Evolutionary conservation across 2,113 vertebrate genomes (phyloP).

Genomic region (Pterocles gutturalis): DNA sequence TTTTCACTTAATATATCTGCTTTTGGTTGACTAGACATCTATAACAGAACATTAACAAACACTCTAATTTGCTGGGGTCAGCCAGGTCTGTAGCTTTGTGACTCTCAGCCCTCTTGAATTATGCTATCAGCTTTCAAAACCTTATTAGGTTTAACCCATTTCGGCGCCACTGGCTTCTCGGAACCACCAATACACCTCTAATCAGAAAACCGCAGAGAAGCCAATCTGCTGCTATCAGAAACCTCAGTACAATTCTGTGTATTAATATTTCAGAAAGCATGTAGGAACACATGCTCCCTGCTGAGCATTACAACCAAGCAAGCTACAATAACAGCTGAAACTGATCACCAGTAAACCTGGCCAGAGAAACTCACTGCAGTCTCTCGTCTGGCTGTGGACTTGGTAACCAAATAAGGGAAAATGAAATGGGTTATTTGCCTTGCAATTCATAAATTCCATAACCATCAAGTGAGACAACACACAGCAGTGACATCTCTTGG

Average conservation of each 20-base stretch:
- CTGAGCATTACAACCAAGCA: slow-evolving; percentile 80
- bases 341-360: slow-evolving; percentile 36
- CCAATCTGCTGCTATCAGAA: slow-evolving; percentile 85
- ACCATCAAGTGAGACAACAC: slow-evolving; percentile 39
- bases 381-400: slow-evolving; percentile 65
- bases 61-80: slow-evolving; percentile 77
- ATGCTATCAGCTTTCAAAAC: slow-evolving; percentile 90
- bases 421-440: slow-evolving; percentile 75
- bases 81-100: slow-evolving; percentile 72
- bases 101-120: slow-evolving; percentile 78
- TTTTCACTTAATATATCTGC: slow-evolving; percentile 82
- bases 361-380: slow-evolving; percentile 28
- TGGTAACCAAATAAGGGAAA: slow-evolving; percentile 63
- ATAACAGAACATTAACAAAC: slow-evolving; percentile 79
- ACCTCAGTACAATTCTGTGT: slow-evolving; percentile 85
- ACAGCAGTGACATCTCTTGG: slow-evolving; percentile 53
- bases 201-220: slow-evolving; percentile 86
- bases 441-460: slow-evolving; percentile 77
- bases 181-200: slow-evolving; percentile 84
- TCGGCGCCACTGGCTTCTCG: slow-evolving; percentile 87
- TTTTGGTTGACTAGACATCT: slow-evolving; percentile 75
- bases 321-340: slow-evolving; percentile 63
- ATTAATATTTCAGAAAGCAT: slow-evolving; percentile 92
- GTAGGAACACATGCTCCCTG: slow-evolving; percentile 79
- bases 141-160: slow-evolving; percentile 89